Percentiles rank a stretch among this genome's conserved stretches.
Conservation (phyloP, 2,888 invertebrate species). For the Charanyca ferruginea region DNA sequence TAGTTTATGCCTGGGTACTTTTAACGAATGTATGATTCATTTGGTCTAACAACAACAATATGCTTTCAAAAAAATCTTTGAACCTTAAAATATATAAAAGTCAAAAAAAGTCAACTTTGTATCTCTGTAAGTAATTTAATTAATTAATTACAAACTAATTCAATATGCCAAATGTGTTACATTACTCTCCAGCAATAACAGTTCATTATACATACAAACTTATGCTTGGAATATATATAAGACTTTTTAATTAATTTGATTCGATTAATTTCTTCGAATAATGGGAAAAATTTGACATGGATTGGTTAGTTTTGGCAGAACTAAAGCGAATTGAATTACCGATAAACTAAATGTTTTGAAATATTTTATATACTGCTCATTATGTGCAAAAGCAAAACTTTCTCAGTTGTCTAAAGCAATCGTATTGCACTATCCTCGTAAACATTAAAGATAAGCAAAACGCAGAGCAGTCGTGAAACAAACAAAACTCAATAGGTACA, state of each 20-base stretch:
- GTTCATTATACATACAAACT: too few species aligned
- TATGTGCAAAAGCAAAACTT: constrained; percentile 1
- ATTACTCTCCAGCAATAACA: too few species aligned
- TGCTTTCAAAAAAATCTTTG: too few species aligned
- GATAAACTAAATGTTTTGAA: neutral
- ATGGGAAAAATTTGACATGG: too few species aligned
- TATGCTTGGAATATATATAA: too few species aligned
- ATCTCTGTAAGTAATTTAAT: too few species aligned
- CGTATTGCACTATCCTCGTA: constrained; percentile 28
- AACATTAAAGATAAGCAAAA: constrained; percentile 54
- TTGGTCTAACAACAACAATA: neutral
- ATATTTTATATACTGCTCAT: neutral
- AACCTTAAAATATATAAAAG: neutral
- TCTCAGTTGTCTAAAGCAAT: constrained; percentile 23
- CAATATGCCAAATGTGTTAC: too few species aligned
- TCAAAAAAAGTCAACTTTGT: neutral
- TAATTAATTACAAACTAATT: too few species aligned
- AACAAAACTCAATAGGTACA: constrained; percentile 62
- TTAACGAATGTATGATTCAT: neutral
- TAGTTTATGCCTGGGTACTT: neutral
- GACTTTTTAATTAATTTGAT: too few species aligned
- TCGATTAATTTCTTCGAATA: too few species aligned
- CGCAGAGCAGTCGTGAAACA: constrained; percentile 60
- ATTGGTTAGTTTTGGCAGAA: too few species aligned
- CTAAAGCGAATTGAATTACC: too few species aligned